These are phyloP conservation scores for Cnemophilus loriae DNA, from an alignment of 2,113 vertebrate species.

Conservation along the genomic window DNA sequence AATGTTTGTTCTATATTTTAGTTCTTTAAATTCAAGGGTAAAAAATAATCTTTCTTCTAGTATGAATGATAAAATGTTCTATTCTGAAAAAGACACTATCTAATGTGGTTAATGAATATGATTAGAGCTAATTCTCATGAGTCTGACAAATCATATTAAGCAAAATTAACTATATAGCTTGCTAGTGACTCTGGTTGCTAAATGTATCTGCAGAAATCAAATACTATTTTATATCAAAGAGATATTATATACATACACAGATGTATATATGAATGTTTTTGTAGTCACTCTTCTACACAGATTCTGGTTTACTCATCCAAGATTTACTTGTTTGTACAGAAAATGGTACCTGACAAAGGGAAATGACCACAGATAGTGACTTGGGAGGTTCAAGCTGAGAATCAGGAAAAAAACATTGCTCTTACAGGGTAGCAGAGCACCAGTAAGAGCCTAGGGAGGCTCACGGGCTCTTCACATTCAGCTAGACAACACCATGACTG, in stretches of 20 bases:
- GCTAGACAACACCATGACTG: not conserved
- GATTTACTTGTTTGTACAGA: not conserved
- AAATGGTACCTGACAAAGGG: not conserved
- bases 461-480: not conserved
- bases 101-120: slow-evolving; percentile 24
- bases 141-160: slow-evolving; percentile 32
- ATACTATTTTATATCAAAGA: not conserved
- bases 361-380: not conserved
- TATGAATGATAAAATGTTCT: not conserved
- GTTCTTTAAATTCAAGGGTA: not conserved
- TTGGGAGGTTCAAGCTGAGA: not conserved
- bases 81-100: not conserved
- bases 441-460: not conserved
- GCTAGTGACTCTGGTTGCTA: not conserved
- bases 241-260: not conserved
- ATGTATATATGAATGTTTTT: not conserved
- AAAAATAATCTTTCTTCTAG: not conserved
- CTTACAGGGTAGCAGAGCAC: not conserved
- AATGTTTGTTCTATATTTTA: not conserved
- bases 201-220: not conserved
- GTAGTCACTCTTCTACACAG: not conserved
- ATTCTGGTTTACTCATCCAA: not conserved
- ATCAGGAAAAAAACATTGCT: not conserved
- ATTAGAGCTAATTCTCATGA: slow-evolving; percentile 32
- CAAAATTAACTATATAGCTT: slow-evolving; percentile 15